phyloP scores from a whole-genome alignment of 2,888 invertebrate genomes.

The Bombyx huttoni region DNA sequence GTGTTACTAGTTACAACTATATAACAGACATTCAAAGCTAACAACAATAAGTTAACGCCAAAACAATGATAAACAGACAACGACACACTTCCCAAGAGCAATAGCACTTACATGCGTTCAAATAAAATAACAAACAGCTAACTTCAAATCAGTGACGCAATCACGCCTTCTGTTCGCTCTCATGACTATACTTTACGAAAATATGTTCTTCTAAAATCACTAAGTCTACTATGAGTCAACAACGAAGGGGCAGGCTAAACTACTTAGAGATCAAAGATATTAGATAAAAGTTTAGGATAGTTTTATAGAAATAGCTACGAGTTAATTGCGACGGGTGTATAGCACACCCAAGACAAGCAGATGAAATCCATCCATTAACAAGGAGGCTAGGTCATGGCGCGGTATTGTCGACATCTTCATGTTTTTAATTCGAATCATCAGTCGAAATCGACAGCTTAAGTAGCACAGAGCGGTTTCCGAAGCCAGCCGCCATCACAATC shows the following conservation, averaged over 20 bases:
- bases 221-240: conserved; percentile 56
- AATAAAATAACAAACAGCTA: conserved; percentile 13
- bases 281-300: conserved; percentile 36
- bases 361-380: neutral
- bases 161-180: conserved; percentile 9
- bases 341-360: neutral
- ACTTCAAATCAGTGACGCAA: conserved; percentile 61
- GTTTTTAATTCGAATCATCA: neutral
- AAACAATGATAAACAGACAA: conserved; percentile 27
- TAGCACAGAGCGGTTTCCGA: too few relatives aligned
- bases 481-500: too few relatives aligned
- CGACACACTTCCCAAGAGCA: conserved; percentile 48
- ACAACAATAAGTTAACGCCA: conserved; percentile 21
- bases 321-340: neutral
- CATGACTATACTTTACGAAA: conserved; percentile 58
- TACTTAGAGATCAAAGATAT: conserved; percentile 40
- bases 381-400: neutral
- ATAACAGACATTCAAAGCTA: conserved; percentile 65
- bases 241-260: conserved; percentile 60
- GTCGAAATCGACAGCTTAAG: too few relatives aligned
- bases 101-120: conserved; percentile 16
- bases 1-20: conserved; percentile 25
- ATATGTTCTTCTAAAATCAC: conserved; percentile 51
- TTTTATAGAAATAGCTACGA: conserved; percentile 27
- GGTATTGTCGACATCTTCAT: neutral